phyloP scores from a whole-genome alignment of 2,888 invertebrate species.

The Calameuta idolon region DNA sequence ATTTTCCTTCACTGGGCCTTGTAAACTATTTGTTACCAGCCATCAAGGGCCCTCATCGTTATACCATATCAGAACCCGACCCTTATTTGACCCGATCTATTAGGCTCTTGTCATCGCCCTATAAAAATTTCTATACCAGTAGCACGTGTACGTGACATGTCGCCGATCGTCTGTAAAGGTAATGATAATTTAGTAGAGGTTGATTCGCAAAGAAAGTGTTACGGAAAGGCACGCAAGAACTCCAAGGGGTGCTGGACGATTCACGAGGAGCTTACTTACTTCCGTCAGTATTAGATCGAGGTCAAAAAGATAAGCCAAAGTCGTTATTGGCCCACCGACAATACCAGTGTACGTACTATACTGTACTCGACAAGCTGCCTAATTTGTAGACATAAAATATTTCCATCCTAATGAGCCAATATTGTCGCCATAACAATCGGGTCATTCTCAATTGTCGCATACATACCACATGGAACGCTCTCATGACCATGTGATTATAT shows the following conservation, averaged over 20 bases:
- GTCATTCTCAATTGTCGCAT: neutral
- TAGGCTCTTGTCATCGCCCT: too few relatives aligned
- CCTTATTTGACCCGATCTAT: too few relatives aligned
- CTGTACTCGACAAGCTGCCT: neutral
- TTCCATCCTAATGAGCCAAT: neutral
- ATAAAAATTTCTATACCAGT: neutral
- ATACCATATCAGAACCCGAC: too few relatives aligned
- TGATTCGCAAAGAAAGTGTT: slow-evolving; percentile 8
- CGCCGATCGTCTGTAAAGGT: neutral
- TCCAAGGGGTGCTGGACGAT: neutral
- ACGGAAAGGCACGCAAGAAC: slow-evolving; percentile 2
- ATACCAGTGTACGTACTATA: neutral
- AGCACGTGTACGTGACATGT: neutral
- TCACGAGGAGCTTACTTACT: neutral
- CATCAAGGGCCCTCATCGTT: too few relatives aligned
- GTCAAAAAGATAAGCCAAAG: slow-evolving; percentile 6
- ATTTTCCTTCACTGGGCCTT: too few relatives aligned
- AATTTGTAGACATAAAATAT: slow-evolving; percentile 3
- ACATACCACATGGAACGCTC: neutral
- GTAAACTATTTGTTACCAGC: too few relatives aligned
- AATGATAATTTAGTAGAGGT: neutral
- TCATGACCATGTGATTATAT: neutral
- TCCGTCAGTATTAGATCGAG: neutral
- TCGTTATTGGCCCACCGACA: neutral
- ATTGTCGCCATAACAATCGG: neutral